A percentile compares a stretch with the other conserved stretches of the same genome.
phyloP scores from a whole-genome alignment of 2,113 vertebrate species.

The Microtus oregoni region DNA sequence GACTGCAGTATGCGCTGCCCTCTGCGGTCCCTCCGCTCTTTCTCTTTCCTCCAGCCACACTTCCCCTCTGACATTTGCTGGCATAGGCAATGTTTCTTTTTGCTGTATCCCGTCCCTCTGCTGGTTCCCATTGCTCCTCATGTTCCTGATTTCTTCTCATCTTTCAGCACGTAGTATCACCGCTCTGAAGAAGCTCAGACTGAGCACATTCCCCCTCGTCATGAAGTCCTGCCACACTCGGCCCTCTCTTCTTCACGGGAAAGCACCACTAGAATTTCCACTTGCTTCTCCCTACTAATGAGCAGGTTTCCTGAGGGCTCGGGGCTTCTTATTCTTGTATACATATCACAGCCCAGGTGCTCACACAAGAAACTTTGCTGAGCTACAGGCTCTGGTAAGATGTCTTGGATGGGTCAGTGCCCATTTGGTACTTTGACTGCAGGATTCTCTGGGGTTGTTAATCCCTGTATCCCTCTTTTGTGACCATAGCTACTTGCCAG shows the following conservation, averaged over 20 bases:
- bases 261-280: background rate
- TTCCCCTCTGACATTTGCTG: background rate
- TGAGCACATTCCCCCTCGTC: background rate
- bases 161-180: background rate
- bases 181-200: background rate
- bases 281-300: rapidly evolving
- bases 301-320: background rate
- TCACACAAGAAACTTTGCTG: too few species aligned
- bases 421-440: background rate
- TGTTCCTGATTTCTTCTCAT: background rate
- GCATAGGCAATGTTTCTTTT: too few species aligned
- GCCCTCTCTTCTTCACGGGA: background rate
- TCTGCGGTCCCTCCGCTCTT: background rate
- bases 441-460: background rate
- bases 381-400: background rate
- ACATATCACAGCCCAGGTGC: background rate
- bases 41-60: background rate
- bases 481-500: background rate
- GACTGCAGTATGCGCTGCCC: background rate
- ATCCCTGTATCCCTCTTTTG: background rate
- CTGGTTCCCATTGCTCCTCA: background rate
- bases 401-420: background rate
- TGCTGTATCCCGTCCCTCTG: background rate
- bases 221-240: background rate
- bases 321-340: background rate